Evolutionary conservation across 2,888 invertebrate genomes (phyloP), one percentile per base, ranked within the genome.

Genomic region (Lagria hirta): DNA sequence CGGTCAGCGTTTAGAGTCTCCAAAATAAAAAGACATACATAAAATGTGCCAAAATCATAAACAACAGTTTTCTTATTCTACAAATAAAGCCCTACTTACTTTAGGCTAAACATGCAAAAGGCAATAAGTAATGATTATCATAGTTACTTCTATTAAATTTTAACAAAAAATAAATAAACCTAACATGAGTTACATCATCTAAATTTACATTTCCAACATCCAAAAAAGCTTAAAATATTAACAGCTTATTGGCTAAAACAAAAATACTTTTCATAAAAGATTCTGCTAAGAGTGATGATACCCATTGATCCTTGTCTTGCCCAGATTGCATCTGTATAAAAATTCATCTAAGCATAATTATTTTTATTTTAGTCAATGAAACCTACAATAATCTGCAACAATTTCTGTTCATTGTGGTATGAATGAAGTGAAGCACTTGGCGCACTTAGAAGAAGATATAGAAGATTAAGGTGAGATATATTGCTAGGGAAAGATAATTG

Each of bases 401-500:
- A n/a, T n/a, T n/a, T n/a, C n/a, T n/a, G n/a, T 24, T n/a, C 5
- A 6, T 18, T 18, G 5, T 18, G 20, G 27, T 27, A 13, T 12
- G 27, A 2, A 14, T 23, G 21, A 37, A 37, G 28, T 26, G 17
- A 38, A 29, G 10, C 16, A 38, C 16, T 18, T n/a, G n/a, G n/a
- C n/a, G 41, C 33, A 32, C 33, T 41, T 41, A 33, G 13, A 30
- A 24, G 23, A 30, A 29, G 28, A 24, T 16, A 36, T 27, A 26
- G 28, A 16, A 27, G 27, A 21, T 12, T 27, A 32, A 33, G 34
- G 11, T 33, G 22, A 46, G 36, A 46, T 36, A 58, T 66, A 66
- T 66, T 66, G 66, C 70, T 70, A 66, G 64, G 62, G 59, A 60
- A 58, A 65, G 64, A 64, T 62, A 69, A 70, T 71, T 70, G 70